A percentile compares a stretch with the other conserved stretches of the same genome.
Conservation (phyloP, 2,113 vertebrate genomes). For the Sigmodon hispidus region DNA sequence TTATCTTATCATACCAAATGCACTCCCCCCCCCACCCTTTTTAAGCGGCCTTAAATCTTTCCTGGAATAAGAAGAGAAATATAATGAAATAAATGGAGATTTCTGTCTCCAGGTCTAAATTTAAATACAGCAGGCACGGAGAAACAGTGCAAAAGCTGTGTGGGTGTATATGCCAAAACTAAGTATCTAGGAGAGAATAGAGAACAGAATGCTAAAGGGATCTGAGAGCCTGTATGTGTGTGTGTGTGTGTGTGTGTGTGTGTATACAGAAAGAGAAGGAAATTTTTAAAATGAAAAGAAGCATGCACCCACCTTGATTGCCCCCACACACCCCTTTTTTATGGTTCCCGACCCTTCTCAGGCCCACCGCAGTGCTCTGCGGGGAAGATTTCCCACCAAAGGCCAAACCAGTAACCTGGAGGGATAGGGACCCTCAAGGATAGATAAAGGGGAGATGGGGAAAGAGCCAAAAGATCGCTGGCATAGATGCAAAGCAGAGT, state of each 20-base stretch:
- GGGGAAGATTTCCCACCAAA: background rate
- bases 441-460: background rate
- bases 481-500: background rate
- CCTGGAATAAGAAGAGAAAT: slow-evolving; percentile 1
- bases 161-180: slow-evolving; percentile 55
- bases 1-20: background rate
- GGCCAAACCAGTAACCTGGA: background rate
- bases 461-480: background rate
- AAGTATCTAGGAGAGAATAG: background rate
- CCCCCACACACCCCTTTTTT: background rate
- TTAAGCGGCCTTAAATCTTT: background rate
- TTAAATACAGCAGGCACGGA: slow-evolving; percentile 40
- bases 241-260: background rate
- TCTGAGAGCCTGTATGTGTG: background rate
- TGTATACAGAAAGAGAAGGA: background rate
- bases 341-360: background rate
- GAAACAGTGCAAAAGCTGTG: slow-evolving; percentile 30
- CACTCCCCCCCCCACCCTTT: background rate
- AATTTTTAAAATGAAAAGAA: background rate
- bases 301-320: background rate
- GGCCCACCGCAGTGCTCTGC: slow-evolving; percentile 12
- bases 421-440: too few species aligned
- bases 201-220: background rate
- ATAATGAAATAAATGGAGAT: slow-evolving; percentile 16
- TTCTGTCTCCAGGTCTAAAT: slow-evolving; percentile 53